A percentile compares a stretch with the other conserved stretches of the same genome.
These are phyloP conservation scores for Pachypanchax playfairii DNA, from an alignment of 2,113 vertebrate species.

Conservation along the genomic window DNA sequence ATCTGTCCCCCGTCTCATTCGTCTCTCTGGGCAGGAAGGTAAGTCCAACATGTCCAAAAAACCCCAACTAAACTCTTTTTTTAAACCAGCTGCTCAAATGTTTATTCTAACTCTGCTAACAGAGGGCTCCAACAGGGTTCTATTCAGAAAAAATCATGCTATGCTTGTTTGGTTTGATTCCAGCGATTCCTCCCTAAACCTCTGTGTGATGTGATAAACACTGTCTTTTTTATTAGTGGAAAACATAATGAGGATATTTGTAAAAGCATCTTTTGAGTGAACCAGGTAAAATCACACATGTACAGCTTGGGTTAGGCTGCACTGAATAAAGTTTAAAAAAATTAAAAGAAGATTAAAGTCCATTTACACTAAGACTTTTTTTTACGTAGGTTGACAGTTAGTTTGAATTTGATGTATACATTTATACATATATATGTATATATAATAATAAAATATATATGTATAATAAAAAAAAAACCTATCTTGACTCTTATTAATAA, in stretches of 20 bases:
- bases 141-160: not conserved
- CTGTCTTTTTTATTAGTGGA: not conserved
- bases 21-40: conserved; percentile 55
- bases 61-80: conserved; percentile 61
- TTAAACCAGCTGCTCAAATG: conserved; percentile 48
- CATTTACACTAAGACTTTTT: too few species aligned
- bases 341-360: too few species aligned
- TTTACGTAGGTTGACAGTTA: too few species aligned
- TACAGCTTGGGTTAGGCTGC: too few species aligned
- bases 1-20: conserved; percentile 69
- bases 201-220: not conserved
- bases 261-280: not conserved
- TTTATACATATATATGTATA: too few species aligned
- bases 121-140: conserved; percentile 2
- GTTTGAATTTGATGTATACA: too few species aligned
- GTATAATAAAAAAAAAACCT: too few species aligned
- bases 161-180: conserved; percentile 4
- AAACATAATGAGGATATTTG: not conserved
- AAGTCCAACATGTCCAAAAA: conserved; percentile 49
- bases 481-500: too few species aligned
- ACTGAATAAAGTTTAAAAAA: too few species aligned
- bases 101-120: conserved; percentile 63
- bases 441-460: too few species aligned
- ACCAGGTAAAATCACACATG: too few species aligned
- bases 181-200: not conserved